These are phyloP conservation scores for Ethmia dodecea DNA, from an alignment of 2,888 invertebrate species.

Conservation along the genomic window DNA sequence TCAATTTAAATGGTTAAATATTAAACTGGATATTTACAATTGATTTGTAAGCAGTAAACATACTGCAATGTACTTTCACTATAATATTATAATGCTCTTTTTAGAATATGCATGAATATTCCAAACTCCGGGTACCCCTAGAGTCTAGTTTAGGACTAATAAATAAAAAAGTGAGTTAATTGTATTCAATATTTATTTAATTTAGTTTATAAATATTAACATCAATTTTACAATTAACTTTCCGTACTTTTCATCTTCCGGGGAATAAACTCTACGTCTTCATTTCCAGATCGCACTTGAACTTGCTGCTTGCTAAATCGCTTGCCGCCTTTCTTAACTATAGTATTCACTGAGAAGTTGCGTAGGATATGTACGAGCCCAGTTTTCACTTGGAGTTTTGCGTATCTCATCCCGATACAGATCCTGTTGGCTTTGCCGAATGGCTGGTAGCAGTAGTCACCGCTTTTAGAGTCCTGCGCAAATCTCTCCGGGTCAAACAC, in stretches of 20 bases:
- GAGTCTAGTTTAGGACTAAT: no score
- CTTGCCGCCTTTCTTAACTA: conserved; percentile 9
- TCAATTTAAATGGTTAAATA: no score
- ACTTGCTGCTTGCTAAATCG: conserved; percentile 16
- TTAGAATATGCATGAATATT: no score
- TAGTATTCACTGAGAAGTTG: conserved; percentile 17
- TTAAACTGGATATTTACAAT: no score
- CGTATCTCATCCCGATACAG: conserved; percentile 56
- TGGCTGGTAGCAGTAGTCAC: conserved; percentile 46
- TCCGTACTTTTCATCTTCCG: conserved; percentile 3
- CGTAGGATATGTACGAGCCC: conserved; percentile 19
- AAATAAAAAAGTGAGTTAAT: no score
- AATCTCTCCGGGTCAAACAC: conserved; percentile 60
- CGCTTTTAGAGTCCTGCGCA: conserved; percentile 27
- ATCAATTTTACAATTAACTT: no score
- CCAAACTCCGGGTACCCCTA: no score
- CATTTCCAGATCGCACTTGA: conserved; percentile 16
- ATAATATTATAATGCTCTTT: no score
- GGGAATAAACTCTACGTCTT: conserved; percentile 15
- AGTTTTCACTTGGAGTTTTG: conserved; percentile 26
- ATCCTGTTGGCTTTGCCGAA: conserved; percentile 62
- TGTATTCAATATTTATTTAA: no score
- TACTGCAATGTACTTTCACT: no score
- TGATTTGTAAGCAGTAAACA: no score
- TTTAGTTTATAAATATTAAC: no score